Percentiles rank a stretch among this genome's conserved stretches.
Conservation (phyloP, 2,797 vertebrate species). For the Pipistrellus pipistrellus region DNA sequence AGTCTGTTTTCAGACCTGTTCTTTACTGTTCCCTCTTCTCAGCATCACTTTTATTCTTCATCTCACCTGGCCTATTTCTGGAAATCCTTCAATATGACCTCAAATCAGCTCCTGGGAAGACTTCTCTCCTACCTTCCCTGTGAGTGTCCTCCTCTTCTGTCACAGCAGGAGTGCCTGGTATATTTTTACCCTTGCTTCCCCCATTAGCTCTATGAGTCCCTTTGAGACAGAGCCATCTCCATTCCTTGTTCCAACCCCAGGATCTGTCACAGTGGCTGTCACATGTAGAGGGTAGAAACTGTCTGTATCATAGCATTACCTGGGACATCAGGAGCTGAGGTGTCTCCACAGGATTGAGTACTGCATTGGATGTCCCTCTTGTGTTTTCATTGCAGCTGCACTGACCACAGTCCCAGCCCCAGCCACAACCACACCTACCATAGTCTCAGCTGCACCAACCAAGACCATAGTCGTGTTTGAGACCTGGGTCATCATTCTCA, state of each 20-base stretch:
- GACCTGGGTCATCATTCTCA: no score
- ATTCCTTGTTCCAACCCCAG: fast-evolving
- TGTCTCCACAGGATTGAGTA: no score
- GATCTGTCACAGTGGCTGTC: fast-evolving
- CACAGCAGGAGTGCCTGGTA: not conserved
- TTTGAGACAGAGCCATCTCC: no score
- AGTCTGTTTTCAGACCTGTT: not conserved
- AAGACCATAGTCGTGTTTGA: no score
- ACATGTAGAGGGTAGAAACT: fast-evolving
- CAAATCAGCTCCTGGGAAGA: not conserved
- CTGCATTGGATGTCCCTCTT: not conserved
- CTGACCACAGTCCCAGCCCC: fast-evolving
- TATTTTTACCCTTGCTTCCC: not conserved
- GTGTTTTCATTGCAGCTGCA: not conserved
- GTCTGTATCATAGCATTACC: fast-evolving
- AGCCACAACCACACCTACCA: not conserved
- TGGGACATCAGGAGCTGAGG: no score
- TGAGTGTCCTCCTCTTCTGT: not conserved
- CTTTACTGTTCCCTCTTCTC: not conserved
- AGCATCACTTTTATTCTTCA: not conserved
- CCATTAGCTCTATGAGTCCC: no score
- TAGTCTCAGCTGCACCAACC: not conserved
- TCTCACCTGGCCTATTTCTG: not conserved
- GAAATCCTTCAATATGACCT: not conserved
- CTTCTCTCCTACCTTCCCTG: fast-evolving